Conservation (phyloP, 2,888 invertebrate genomes). For the Aphelenchoides bicaudatus region DNA sequence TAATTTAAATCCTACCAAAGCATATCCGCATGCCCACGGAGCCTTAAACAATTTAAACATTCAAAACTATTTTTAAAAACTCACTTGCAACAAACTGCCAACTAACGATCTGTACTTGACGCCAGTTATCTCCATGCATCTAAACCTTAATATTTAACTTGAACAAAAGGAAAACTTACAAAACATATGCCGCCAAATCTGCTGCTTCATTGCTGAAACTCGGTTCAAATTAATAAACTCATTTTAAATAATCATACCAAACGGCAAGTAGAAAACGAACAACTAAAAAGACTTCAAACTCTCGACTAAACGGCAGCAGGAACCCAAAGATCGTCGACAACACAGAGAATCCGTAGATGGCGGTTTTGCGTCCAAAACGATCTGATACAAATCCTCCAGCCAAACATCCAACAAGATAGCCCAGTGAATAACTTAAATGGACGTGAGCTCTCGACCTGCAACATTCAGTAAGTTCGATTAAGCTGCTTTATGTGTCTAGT, state of each 20-base stretch:
- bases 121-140: conserved; percentile 61
- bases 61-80: too few relatives aligned
- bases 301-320: conserved; percentile 48
- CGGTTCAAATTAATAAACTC: not conserved
- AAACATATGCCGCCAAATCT: conserved; percentile 60
- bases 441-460: conserved; percentile 46
- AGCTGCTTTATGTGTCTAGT: conserved; percentile 37
- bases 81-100: too few relatives aligned
- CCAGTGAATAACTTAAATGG: conserved; percentile 58
- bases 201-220: conserved; percentile 56
- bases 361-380: conserved; percentile 57
- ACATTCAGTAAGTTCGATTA: not conserved
- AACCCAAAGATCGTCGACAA: conserved; percentile 57
- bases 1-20: conserved; percentile 56
- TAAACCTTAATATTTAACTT: too few relatives aligned
- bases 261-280: conserved; percentile 54
- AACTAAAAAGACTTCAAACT: conserved; percentile 56
- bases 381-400: conserved; percentile 56
- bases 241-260: not conserved
- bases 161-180: too few relatives aligned
- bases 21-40: conserved; percentile 60
- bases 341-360: conserved; percentile 50
- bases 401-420: conserved; percentile 58
- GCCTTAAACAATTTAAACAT: conserved; percentile 58
- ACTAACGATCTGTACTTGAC: conserved; percentile 59